Base-by-base conservation (phyloP, 1,140 invertebrate species). In the Zaprionus taronus region DNA sequence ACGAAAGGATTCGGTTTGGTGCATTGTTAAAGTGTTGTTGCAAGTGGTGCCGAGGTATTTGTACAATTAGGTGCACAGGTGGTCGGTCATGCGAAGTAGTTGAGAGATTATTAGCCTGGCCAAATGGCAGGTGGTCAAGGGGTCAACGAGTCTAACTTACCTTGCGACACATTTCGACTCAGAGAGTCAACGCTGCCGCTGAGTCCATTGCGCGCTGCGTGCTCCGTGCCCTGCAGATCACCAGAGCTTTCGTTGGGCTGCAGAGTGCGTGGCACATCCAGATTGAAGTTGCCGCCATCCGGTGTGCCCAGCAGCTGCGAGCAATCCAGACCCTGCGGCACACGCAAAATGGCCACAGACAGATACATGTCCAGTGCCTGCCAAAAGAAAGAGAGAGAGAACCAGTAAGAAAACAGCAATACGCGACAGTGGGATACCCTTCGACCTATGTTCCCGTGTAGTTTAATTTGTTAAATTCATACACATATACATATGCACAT, bases 331-430 rank as follows among this genome's bases (percentile, higher is more conserved):
- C 98, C 98, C 73, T 97, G 96, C 64, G 96, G 95, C 4, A 98
- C 94, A 53, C 98, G 95, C 5, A 99, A 93, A 68, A 99, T 96
- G 9, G 96, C 97, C 26, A 99, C 95, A 7, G 97, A 97, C 93
- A 98, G 95, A 91, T 99, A 96, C 93, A 98, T 95, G 93, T 99
- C 98, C 77, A 99, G 94, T 1, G 98, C 97, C 89, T 92, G 51
- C 5, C 51, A 72, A 56, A 11, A 5, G 15, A 24, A 4, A 34
- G 2, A 15, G 14, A 20, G 20, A 20, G 20, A 20, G 20, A 20
- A 20, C 20, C 20, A 20, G 20, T 20, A 20, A 20, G 20, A 20
- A 20, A 20, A 20, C n/a, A n/a, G n/a, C n/a, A n/a, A n/a, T n/a
- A n/a, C n/a, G 20, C 20, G 20, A 20, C 20, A 20, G 20, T 20